These are phyloP conservation scores for Tenthredo amoena DNA, from an alignment of 2,888 invertebrate genomes.

Conservation along the genomic window DNA sequence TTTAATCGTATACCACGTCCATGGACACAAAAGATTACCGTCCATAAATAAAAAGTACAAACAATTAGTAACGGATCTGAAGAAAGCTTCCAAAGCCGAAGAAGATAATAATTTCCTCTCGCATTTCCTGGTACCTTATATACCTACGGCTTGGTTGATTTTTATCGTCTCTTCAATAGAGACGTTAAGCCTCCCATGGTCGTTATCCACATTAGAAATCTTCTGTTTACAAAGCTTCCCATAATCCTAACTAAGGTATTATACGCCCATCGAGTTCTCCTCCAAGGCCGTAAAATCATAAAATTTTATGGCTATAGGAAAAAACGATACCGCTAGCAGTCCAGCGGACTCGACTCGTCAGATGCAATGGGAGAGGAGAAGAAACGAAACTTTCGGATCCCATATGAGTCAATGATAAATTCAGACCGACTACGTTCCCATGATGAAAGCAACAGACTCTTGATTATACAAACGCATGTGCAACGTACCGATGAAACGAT, in stretches of 20 bases:
- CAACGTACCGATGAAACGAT: background rate
- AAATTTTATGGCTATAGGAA: constrained; percentile 29
- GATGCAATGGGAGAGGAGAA: background rate
- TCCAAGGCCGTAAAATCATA: constrained; percentile 10
- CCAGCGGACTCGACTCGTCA: background rate
- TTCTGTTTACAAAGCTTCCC: constrained; percentile 4
- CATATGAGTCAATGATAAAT: constrained; percentile 4
- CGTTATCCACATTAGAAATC: constrained; percentile 1
- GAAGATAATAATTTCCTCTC: constrained; percentile 10
- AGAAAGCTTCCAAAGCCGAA: background rate
- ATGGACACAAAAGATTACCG: background rate
- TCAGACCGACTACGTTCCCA: background rate
- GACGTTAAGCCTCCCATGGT: background rate
- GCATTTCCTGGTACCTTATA: background rate
- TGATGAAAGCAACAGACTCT: constrained; percentile 31
- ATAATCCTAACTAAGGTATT: constrained; percentile 8
- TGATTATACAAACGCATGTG: constrained; percentile 18
- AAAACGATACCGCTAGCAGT: background rate
- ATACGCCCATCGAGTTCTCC: background rate
- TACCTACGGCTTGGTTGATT: background rate
- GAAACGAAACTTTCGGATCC: background rate
- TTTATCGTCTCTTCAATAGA: constrained; percentile 27
- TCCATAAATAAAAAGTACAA: background rate
- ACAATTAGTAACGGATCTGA: constrained; percentile 3
- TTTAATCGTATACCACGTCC: background rate